These are phyloP conservation scores for Crotalus helleri DNA, from an alignment of 2,113 vertebrate species.

Conservation along the genomic window DNA sequence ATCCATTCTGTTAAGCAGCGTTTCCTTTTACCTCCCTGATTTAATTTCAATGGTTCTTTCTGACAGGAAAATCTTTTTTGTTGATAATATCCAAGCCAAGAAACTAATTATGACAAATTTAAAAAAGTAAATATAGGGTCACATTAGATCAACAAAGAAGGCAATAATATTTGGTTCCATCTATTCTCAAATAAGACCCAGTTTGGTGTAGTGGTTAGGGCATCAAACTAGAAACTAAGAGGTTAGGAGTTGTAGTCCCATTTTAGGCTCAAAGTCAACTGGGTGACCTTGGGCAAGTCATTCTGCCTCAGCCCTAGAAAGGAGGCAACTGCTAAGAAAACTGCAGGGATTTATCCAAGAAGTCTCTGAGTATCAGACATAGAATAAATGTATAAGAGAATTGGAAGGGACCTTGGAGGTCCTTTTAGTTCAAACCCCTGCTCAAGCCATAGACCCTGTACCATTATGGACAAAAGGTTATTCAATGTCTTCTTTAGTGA, in stretches of 20 bases:
- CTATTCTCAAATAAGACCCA: constrained; percentile 17
- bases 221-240: background rate
- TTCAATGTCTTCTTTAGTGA: background rate
- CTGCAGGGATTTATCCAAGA: background rate
- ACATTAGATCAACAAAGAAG: constrained; percentile 24
- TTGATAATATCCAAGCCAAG: constrained; percentile 14
- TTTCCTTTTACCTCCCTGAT: background rate
- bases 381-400: background rate
- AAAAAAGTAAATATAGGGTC: background rate
- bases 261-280: no score
- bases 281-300: background rate
- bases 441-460: background rate
- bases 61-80: background rate
- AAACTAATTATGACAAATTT: background rate
- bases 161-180: constrained; percentile 15
- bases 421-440: background rate
- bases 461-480: background rate
- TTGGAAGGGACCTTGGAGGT: background rate
- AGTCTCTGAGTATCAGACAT: background rate
- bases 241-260: no score
- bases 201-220: background rate
- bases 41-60: background rate
- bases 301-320: background rate
- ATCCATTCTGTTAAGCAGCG: background rate
- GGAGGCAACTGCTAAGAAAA: background rate